A percentile compares a stretch with the other conserved stretches of the same genome.
These are phyloP conservation scores for Mus spretus DNA, from an alignment of 2,797 vertebrate species.

Conservation along the genomic window DNA sequence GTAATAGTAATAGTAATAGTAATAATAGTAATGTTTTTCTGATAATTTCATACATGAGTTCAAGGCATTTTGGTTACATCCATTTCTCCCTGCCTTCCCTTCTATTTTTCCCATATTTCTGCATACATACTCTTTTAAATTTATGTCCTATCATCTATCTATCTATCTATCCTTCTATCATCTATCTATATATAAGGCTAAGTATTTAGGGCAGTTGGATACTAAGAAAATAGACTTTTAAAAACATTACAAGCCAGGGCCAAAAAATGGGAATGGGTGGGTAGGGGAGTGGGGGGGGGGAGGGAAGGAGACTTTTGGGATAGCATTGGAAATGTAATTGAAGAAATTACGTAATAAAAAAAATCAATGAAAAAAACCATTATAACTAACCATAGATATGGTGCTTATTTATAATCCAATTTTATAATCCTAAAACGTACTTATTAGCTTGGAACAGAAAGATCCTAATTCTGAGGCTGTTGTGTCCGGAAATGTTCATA, in stretches of 20 bases:
- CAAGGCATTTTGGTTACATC: not conserved
- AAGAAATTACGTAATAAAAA: too few relatives aligned
- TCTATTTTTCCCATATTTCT: not conserved
- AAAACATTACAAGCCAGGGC: not conserved
- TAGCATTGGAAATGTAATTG: too few relatives aligned
- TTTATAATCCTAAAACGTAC: not conserved
- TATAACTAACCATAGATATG: not conserved
- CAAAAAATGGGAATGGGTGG: too few relatives aligned
- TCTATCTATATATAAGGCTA: not conserved
- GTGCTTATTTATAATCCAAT: too few relatives aligned
- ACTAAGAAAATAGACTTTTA: not conserved
- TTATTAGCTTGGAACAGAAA: not conserved
- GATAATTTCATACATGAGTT: not conserved
- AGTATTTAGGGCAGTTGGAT: not conserved
- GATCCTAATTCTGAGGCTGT: not conserved
- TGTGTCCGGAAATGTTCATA: not conserved
- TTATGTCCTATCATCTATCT: not conserved
- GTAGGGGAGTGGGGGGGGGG: too few relatives aligned
- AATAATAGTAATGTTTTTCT: not conserved
- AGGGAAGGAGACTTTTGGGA: too few relatives aligned
- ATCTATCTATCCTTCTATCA: not conserved
- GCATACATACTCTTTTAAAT: not conserved
- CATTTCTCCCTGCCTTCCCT: not conserved
- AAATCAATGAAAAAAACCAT: too few relatives aligned
- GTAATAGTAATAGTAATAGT: too few relatives aligned